Conservation (phyloP, 2,888 invertebrate genomes). For the Sinohyriopsis cumingii region DNA sequence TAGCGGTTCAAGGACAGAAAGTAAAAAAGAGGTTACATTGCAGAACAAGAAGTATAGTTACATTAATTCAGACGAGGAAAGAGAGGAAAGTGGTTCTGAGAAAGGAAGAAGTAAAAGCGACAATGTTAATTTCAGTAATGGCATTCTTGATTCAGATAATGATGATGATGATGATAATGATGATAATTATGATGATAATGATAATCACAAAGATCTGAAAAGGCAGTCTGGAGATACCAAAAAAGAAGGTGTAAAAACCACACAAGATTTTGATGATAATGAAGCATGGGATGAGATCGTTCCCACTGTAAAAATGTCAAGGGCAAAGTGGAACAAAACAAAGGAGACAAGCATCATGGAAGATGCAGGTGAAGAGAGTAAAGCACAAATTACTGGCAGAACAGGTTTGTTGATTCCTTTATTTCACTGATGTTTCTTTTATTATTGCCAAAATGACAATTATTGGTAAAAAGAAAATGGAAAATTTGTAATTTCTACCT, state of each 20-base stretch:
- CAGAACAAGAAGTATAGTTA: no score
- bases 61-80: not conserved
- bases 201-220: not conserved
- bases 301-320: conserved; percentile 15
- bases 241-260: conserved; percentile 26
- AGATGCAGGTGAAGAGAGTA: conserved; percentile 21
- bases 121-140: not conserved
- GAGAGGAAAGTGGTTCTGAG: conserved; percentile 13
- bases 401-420: not conserved
- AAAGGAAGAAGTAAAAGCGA: not conserved
- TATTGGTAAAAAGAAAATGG: no score
- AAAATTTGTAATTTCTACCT: no score
- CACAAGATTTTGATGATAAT: conserved; percentile 56
- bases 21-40: not conserved
- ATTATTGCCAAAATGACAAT: not conserved
- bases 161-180: not conserved
- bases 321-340: conserved; percentile 7
- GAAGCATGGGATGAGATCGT: conserved; percentile 54
- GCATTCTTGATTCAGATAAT: no score
- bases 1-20: not conserved
- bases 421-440: not conserved
- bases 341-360: conserved; percentile 20
- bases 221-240: conserved; percentile 6
- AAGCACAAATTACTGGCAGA: conserved; percentile 6
- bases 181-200: not conserved